phyloP scores from a whole-genome alignment of 2,888 invertebrate species.

The Drosophila neonasuta region DNA sequence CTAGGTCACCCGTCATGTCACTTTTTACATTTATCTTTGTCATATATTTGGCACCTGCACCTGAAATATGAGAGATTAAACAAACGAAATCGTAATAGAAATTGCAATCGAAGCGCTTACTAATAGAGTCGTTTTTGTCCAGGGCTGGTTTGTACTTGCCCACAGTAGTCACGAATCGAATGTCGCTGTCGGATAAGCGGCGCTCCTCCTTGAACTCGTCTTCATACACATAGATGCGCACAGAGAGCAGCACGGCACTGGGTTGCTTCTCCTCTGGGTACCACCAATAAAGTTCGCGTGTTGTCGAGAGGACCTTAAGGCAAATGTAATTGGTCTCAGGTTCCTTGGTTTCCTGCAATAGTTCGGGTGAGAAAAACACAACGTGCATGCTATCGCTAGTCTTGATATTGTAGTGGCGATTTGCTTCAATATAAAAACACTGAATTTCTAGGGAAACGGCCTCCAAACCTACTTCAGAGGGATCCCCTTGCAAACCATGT shows the following conservation, averaged over 20 bases:
- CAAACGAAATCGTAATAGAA: background rate
- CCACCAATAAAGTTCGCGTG: slow-evolving; percentile 60
- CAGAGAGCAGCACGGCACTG: slow-evolving; percentile 43
- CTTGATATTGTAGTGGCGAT: background rate
- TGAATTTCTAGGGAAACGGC: slow-evolving; percentile 16
- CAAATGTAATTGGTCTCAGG: slow-evolving; percentile 11
- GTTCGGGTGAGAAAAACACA: slow-evolving; percentile 25
- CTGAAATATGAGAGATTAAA: background rate
- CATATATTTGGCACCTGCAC: too few relatives aligned
- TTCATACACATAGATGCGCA: slow-evolving; percentile 13
- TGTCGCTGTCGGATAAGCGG: background rate
- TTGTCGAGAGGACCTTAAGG: slow-evolving; percentile 44
- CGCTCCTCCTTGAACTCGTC: slow-evolving; percentile 15
- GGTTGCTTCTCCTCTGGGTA: slow-evolving; percentile 60
- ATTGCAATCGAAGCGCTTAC: background rate
- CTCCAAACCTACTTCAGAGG: background rate
- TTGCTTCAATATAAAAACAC: slow-evolving; percentile 15
- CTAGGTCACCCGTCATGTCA: background rate
- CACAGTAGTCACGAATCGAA: slow-evolving; percentile 19
- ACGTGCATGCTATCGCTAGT: slow-evolving; percentile 46
- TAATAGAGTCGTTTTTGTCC: too few relatives aligned
- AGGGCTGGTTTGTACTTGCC: slow-evolving; percentile 31
- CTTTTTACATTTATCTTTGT: background rate
- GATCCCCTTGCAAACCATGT: slow-evolving; percentile 9
- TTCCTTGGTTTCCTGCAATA: slow-evolving; percentile 38